Base-by-base conservation (phyloP, 2,888 invertebrate species). In the Drosophila macrospina region DNA sequence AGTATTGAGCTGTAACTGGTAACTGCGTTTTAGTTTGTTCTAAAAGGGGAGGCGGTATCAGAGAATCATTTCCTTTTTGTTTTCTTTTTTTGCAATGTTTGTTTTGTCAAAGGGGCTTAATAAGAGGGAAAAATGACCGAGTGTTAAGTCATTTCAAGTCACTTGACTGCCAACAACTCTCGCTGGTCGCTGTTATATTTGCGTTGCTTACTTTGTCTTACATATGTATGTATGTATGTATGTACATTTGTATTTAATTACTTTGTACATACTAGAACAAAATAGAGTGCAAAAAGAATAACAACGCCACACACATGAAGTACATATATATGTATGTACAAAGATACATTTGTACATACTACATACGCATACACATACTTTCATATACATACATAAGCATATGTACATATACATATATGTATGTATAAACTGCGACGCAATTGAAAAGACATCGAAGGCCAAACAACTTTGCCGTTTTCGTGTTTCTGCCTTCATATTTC, bases 401-500 rank as follows among this genome's bases (percentile, higher is more conserved):
- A 42, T 15, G n/a, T 63, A 30, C 13, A 28, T 20, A 20, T 8
- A 39, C 26, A 34, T 39, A 61, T 28, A 28, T 28, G 28, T 81
- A 66, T 68, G 51, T 68, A 75, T 85, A 86, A 84, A 86, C 82
- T 86, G 85, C 85, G 85, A 81, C 85, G 85, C 85, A 86, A 86
- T 86, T 84, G 79, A 84, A 85, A 85, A 85, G 82, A 87, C 87
- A 84, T 86, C 74, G 89, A 86, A 86, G 89, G 85, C 85, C 89
- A 88, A 86, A 86, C 85, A 85, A 85, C 85, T 80, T 83, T 80
- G 86, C 72, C 68, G 79, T 83, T 80, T 80, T 65, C 69, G 60
- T 70, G 68, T 69, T 64, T 45, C 64, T 71, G 56, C 37, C 60
- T 67, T 52, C 59, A 55, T 76, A 71, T 81, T 70, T 52, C 67